A percentile compares a stretch with the other conserved stretches of the same genome.
These are phyloP conservation scores for Solea solea DNA, from an alignment of 2,113 vertebrate species.

Conservation along the genomic window DNA sequence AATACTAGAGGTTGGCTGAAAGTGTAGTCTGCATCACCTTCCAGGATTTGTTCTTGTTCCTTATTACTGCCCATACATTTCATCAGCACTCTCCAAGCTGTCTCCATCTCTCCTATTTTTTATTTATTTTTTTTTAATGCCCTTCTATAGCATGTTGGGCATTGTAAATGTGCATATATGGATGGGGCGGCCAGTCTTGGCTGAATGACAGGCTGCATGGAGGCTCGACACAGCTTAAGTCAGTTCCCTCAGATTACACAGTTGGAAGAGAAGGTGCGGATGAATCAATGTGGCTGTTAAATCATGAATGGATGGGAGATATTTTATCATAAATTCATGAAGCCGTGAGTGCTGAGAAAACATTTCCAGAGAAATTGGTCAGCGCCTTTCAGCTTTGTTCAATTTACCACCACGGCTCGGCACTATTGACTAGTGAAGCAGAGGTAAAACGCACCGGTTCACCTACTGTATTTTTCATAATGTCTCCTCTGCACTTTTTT, in stretches of 20 bases:
- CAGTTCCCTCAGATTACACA: slow-evolving; percentile 35
- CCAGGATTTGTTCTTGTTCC: slow-evolving; percentile 67
- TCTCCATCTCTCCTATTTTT: slow-evolving; percentile 9
- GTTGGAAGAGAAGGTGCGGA: slow-evolving; percentile 25
- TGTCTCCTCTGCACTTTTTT: slow-evolving; percentile 17
- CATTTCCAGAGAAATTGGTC: slow-evolving; percentile 44
- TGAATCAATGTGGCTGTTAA: slow-evolving; percentile 48
- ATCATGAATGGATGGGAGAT: slow-evolving; percentile 48
- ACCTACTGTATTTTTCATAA: slow-evolving; percentile 37
- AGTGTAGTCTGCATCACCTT: slow-evolving; percentile 51
- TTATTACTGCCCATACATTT: slow-evolving; percentile 66
- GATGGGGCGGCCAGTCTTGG: slow-evolving; percentile 32
- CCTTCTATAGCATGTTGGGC: slow-evolving; percentile 7
- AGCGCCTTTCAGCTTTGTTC: slow-evolving; percentile 35
- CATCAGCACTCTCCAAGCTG: slow-evolving; percentile 40
- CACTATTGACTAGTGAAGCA: slow-evolving; percentile 23
- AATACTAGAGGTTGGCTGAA: slow-evolving; percentile 53
- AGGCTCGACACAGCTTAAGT: slow-evolving; percentile 25
- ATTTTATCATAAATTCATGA: slow-evolving; percentile 44
- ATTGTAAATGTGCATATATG: slow-evolving; percentile 42
- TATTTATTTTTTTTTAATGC: neutral
- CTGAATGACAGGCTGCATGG: slow-evolving; percentile 38
- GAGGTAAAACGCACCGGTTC: slow-evolving; percentile 26
- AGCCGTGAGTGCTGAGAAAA: slow-evolving; percentile 34
- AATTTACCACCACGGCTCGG: slow-evolving; percentile 21